A percentile compares a stretch with the other conserved stretches of the same genome.
These are phyloP conservation scores for Eleginops maclovinus DNA, from an alignment of 2,113 vertebrate species.

Conservation along the genomic window DNA sequence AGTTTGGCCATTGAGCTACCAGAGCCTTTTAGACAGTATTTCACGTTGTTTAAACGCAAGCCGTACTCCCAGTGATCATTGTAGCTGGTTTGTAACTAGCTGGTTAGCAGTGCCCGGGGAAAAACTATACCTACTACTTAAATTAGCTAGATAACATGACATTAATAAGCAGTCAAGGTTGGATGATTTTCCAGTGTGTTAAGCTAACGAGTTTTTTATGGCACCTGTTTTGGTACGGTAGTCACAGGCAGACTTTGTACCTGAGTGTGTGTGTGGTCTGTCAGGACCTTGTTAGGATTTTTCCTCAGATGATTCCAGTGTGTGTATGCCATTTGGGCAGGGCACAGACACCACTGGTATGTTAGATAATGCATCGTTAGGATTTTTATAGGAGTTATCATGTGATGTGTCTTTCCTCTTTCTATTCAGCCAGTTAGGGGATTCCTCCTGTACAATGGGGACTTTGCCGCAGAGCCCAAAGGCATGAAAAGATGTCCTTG, in stretches of 20 bases:
- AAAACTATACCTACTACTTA: background rate
- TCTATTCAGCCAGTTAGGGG: slow-evolving; percentile 14
- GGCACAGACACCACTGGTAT: slow-evolving; percentile 4
- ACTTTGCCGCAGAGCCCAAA: slow-evolving; percentile 23
- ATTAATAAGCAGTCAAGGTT: background rate
- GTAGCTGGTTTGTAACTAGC: slow-evolving; percentile 5
- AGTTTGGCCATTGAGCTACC: background rate
- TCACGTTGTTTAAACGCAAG: background rate
- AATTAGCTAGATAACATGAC: background rate
- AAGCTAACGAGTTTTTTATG: background rate
- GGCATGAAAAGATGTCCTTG: background rate
- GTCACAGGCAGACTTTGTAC: slow-evolving; percentile 45
- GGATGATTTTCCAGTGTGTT: background rate
- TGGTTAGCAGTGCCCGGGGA: background rate
- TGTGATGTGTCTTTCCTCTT: slow-evolving; percentile 56
- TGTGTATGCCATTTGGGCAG: background rate
- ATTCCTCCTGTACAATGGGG: slow-evolving; percentile 42
- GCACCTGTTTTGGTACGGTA: background rate
- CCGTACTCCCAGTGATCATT: slow-evolving; percentile 4
- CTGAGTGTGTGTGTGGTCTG: slow-evolving; percentile 1
- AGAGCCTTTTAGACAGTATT: background rate
- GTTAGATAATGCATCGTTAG: slow-evolving; percentile 22
- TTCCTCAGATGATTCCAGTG: slow-evolving; percentile 13
- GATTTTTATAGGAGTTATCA: slow-evolving; percentile 46
- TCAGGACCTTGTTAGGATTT: background rate